These are phyloP conservation scores for Minunthozetes semirufus DNA, from an alignment of 2,888 invertebrate species.

Conservation along the genomic window DNA sequence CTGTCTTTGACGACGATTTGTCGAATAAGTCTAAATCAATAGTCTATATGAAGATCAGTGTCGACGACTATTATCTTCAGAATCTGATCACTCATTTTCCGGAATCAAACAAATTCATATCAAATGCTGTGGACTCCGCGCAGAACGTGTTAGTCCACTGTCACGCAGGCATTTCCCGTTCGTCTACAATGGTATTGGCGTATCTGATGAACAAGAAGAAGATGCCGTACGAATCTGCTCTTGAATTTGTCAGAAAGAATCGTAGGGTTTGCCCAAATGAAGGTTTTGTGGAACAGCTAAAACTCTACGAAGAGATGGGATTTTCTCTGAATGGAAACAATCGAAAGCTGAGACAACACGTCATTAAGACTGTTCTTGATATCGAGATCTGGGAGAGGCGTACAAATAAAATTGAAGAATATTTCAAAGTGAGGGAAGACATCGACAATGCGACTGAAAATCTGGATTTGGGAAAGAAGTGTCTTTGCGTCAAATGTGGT, in stretches of 20 bases:
- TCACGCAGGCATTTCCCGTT: slow-evolving; percentile 44
- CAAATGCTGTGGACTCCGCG: background rate
- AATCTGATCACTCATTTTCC: slow-evolving; percentile 29
- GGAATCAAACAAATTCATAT: slow-evolving; percentile 4
- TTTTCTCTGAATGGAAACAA: slow-evolving; percentile 19
- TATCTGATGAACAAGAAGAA: slow-evolving; percentile 42
- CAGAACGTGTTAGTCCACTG: slow-evolving; percentile 45
- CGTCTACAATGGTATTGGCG: slow-evolving; percentile 45
- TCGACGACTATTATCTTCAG: background rate
- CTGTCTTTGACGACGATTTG: background rate
- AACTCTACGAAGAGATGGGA: slow-evolving; percentile 45
- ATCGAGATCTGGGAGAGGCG: too few species aligned
- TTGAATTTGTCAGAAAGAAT: slow-evolving; percentile 58
- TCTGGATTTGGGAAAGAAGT: background rate
- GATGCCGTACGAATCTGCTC: slow-evolving; percentile 60
- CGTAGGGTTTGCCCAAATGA: slow-evolving; percentile 65
- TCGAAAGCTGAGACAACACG: background rate
- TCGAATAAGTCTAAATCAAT: background rate
- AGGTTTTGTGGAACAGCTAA: slow-evolving; percentile 68
- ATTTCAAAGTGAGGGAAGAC: background rate
- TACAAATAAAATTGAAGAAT: background rate
- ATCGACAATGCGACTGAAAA: background rate
- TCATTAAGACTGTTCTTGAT: too few species aligned
- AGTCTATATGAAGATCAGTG: background rate
- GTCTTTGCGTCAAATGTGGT: slow-evolving; percentile 17